Evolutionary conservation across 1,140 invertebrate genomes (phyloP).

Genomic region (Pentalonia nigronervosa): DNA sequence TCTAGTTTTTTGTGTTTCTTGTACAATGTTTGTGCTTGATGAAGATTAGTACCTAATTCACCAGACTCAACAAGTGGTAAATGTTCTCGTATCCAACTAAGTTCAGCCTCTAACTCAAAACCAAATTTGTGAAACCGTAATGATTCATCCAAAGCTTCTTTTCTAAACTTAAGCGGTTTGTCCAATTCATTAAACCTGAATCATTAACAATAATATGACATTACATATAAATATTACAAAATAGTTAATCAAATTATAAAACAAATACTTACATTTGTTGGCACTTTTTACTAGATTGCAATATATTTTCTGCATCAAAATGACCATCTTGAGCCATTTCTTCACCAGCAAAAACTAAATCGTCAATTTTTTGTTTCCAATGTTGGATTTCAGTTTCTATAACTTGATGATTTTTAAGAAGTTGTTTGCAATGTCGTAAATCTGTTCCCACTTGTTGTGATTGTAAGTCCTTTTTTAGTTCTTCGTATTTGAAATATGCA

Average conservation of each 20-base stretch:
- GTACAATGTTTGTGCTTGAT: conserved; percentile 88
- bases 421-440: conserved; percentile 85
- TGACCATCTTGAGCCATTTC: conserved; percentile 92
- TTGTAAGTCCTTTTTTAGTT: conserved; percentile 76
- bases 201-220: not conserved
- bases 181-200: conserved; percentile 70
- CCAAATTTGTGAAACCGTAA: conserved; percentile 89
- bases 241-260: not conserved
- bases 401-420: conserved; percentile 84
- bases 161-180: conserved; percentile 71
- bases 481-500: conserved; percentile 81
- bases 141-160: conserved; percentile 86
- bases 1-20: conserved; percentile 95
- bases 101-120: conserved; percentile 90
- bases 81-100: conserved; percentile 96
- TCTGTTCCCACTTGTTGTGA: conserved; percentile 84
- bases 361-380: conserved; percentile 79
- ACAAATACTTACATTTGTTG: conserved; percentile 69
- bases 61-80: conserved; percentile 80
- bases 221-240: not conserved
- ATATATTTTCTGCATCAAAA: conserved; percentile 89
- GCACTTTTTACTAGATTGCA: conserved; percentile 78
- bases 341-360: conserved; percentile 79
- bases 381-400: conserved; percentile 82
- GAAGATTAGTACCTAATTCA: conserved; percentile 79